phyloP scores from a whole-genome alignment of 2,113 vertebrate species.

The Crypturellus undulatus region DNA sequence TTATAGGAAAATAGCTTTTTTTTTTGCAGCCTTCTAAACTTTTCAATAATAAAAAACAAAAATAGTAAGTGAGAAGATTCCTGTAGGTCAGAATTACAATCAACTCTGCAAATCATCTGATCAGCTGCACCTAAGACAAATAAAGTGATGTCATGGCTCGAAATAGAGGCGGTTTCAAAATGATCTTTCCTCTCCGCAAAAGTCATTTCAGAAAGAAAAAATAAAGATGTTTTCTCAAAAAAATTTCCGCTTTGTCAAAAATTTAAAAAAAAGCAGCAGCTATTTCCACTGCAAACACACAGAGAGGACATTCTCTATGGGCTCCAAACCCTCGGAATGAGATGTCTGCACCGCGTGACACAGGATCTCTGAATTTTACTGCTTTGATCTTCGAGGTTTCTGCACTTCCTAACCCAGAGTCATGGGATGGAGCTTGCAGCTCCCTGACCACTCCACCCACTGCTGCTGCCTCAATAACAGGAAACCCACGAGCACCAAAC shows the following conservation, averaged over 20 bases:
- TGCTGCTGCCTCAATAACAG: rapidly evolving
- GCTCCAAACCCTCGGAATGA: not conserved
- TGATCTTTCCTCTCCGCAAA: not conserved
- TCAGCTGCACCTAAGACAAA: rapidly evolving
- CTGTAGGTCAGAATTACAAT: rapidly evolving
- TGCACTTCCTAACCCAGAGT: not conserved
- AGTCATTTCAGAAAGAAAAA: not conserved
- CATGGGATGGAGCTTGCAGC: not conserved
- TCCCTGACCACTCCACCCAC: not conserved
- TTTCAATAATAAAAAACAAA: not conserved
- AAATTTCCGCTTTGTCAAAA: not conserved
- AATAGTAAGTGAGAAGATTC: not conserved
- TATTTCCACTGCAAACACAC: not conserved
- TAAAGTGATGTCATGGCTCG: not conserved
- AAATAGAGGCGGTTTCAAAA: not conserved
- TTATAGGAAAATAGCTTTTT: not conserved
- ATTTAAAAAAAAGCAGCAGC: not conserved
- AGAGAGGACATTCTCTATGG: not conserved
- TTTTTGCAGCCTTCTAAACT: not conserved
- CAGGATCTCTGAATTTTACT: rapidly evolving
- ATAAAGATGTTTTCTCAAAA: not conserved
- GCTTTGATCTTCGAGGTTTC: not conserved
- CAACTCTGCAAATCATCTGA: rapidly evolving
- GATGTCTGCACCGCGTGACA: no score
- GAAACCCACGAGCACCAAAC: not conserved